Evolutionary conservation across 2,888 invertebrate species (phyloP).

Genomic region (Cheiracanthium punctorium): DNA sequence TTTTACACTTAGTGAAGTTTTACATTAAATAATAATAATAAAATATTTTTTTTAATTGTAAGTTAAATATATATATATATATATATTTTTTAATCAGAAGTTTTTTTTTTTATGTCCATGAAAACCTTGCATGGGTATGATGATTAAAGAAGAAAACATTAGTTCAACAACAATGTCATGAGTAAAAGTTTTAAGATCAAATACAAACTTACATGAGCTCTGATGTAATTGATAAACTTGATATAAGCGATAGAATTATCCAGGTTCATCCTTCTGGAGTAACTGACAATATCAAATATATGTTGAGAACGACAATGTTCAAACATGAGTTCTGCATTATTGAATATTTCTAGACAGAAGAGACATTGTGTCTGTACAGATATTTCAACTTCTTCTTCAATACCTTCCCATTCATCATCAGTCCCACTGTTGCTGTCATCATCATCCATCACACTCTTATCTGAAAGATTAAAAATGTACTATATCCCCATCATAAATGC

Average conservation of each 20-base stretch:
- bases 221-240: slow-evolving; percentile 85
- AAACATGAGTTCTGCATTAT: slow-evolving; percentile 75
- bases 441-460: slow-evolving; percentile 14
- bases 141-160: too few species aligned
- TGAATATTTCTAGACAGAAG: slow-evolving; percentile 82
- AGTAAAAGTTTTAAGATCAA: too few species aligned
- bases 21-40: too few species aligned
- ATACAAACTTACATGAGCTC: slow-evolving; percentile 74
- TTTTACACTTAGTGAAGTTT: too few species aligned
- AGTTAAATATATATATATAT: too few species aligned
- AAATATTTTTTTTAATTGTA: too few species aligned
- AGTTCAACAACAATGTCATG: too few species aligned
- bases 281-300: slow-evolving; percentile 71
- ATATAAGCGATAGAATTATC: slow-evolving; percentile 84
- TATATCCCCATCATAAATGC: not conserved
- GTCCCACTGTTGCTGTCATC: slow-evolving; percentile 39
- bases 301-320: slow-evolving; percentile 71
- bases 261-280: slow-evolving; percentile 84
- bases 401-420: slow-evolving; percentile 78
- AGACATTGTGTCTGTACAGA: slow-evolving; percentile 80
- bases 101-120: too few species aligned
- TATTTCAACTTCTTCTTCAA: slow-evolving; percentile 72
- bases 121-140: too few species aligned
- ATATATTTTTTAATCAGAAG: too few species aligned
- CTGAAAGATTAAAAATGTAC: not conserved